Conservation (phyloP, 2,888 invertebrate species). For the Polydrusus pterygomalis region DNA sequence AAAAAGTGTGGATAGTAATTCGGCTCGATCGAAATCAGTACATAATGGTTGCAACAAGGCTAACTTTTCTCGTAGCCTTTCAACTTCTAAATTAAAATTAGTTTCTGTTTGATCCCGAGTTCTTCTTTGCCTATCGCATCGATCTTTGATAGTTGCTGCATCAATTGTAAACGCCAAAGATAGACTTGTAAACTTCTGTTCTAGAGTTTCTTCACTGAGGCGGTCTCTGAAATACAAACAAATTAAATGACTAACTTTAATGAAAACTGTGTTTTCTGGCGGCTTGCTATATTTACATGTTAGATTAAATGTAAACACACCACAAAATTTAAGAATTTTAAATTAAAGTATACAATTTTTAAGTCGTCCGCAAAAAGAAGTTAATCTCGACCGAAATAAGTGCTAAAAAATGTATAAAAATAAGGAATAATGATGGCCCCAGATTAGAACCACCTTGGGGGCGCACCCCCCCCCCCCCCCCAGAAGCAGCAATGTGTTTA, state of each 20-base stretch:
- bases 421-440: too few relatives aligned
- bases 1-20: slow-evolving; percentile 73
- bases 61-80: slow-evolving; percentile 70
- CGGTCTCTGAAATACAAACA: slow-evolving; percentile 63
- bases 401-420: too few relatives aligned
- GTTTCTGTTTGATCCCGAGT: slow-evolving; percentile 77
- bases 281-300: too few relatives aligned
- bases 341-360: too few relatives aligned
- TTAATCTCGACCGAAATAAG: too few relatives aligned
- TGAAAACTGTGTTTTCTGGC: background rate
- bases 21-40: slow-evolving; percentile 73
- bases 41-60: slow-evolving; percentile 73
- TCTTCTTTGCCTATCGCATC: slow-evolving; percentile 75
- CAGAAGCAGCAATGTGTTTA: too few relatives aligned
- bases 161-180: slow-evolving; percentile 78
- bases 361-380: too few relatives aligned
- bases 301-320: too few relatives aligned
- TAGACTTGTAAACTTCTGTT: slow-evolving; percentile 76
- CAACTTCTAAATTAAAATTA: slow-evolving; percentile 75
- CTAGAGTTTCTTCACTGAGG: slow-evolving; percentile 69
- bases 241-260: background rate
- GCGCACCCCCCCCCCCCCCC: too few relatives aligned
- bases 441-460: too few relatives aligned
- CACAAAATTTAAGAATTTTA: too few relatives aligned
- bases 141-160: slow-evolving; percentile 73